phyloP scores from a whole-genome alignment of 2,888 invertebrate genomes.

The Lypha dubia region DNA sequence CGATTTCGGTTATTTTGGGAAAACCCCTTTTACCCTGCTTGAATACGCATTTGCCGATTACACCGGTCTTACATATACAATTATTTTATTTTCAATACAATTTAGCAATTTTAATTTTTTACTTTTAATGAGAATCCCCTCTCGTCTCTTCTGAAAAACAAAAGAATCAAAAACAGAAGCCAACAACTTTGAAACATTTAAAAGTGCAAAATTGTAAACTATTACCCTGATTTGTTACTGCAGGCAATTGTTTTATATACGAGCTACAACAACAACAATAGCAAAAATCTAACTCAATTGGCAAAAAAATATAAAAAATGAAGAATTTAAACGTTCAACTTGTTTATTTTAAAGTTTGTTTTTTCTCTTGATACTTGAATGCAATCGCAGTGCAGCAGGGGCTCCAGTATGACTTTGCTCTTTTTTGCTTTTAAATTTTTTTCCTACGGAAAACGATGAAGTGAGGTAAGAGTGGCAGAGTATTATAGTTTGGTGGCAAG shows the following conservation, averaged over 20 bases:
- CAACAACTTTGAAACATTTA: constrained; percentile 5
- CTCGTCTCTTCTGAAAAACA: too few relatives aligned
- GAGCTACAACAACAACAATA: not conserved
- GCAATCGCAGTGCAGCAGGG: constrained; percentile 8
- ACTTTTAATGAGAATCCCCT: constrained; percentile 6
- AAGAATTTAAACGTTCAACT: constrained; percentile 36
- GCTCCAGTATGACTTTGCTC: constrained; percentile 31
- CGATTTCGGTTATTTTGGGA: too few relatives aligned
- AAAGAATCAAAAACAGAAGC: constrained; percentile 15
- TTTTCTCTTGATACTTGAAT: constrained; percentile 38
- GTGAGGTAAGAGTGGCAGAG: constrained; percentile 11
- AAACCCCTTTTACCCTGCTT: too few relatives aligned
- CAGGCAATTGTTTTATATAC: constrained; percentile 7
- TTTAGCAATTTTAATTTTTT: not conserved
- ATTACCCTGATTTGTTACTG: constrained; percentile 23
- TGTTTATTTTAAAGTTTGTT: constrained; percentile 31
- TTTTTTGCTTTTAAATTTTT: constrained; percentile 10
- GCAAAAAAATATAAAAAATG: too few relatives aligned
- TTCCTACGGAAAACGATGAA: constrained; percentile 2
- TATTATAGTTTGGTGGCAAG: constrained; percentile 1
- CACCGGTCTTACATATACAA: too few relatives aligned
- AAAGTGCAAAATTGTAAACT: constrained; percentile 24
- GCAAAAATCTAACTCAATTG: constrained; percentile 43
- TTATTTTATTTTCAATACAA: not conserved
- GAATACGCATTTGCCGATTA: too few relatives aligned